phyloP scores from a whole-genome alignment of 2,797 vertebrate species.

The Lemur catta region DNA sequence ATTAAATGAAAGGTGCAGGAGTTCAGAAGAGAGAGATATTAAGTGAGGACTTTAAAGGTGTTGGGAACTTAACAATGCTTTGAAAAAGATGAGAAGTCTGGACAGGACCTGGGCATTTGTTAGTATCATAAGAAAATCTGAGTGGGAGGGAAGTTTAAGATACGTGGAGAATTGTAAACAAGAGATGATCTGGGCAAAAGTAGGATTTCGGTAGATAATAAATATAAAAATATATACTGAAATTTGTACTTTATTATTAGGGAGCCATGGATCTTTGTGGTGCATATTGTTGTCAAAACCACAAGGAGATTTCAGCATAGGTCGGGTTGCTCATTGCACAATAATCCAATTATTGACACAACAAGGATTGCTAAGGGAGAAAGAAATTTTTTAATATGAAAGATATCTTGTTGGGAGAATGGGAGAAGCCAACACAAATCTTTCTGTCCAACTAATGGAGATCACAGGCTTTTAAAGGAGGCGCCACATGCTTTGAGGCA shows the following conservation, averaged over 20 bases:
- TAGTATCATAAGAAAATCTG: background rate
- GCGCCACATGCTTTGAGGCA: too few species aligned
- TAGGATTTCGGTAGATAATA: background rate
- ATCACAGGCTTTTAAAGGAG: too few species aligned
- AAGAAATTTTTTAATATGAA: too few species aligned
- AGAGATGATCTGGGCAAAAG: background rate
- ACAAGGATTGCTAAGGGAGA: too few species aligned
- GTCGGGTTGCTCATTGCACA: too few species aligned
- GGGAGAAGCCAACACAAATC: too few species aligned
- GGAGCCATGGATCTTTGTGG: background rate
- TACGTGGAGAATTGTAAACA: background rate
- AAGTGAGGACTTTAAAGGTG: background rate
- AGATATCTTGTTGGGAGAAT: too few species aligned
- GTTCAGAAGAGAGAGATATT: background rate
- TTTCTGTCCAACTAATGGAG: too few species aligned
- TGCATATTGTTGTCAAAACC: background rate
- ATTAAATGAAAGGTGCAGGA: background rate
- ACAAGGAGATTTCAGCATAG: background rate
- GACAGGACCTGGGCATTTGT: background rate
- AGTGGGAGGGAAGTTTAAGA: background rate
- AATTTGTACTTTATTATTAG: background rate
- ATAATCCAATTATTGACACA: too few species aligned
- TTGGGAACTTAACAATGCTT: background rate
- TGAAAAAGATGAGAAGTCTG: background rate
- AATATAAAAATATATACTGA: background rate